Evolutionary conservation across 1,140 invertebrate genomes (phyloP).

Genomic region (Zaprionus vittiger): DNA sequence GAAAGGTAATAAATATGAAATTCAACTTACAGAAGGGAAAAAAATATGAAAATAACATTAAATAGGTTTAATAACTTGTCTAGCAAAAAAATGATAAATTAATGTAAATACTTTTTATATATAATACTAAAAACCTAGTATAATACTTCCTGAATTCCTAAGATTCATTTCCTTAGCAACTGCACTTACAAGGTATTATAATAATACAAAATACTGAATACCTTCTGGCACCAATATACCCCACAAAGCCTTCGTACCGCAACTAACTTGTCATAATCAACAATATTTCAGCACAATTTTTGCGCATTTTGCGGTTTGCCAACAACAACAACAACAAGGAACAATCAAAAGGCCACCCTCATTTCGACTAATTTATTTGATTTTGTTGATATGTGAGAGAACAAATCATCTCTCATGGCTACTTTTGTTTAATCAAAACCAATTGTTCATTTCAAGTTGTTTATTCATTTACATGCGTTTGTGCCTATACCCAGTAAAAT

Average conservation of each 20-base stretch:
- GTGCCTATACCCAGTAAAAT: slow-evolving; percentile 22
- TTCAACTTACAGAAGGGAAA: background rate
- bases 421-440: slow-evolving; percentile 81
- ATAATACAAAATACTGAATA: too few relatives aligned
- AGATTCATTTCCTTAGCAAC: fast-evolving
- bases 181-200: background rate
- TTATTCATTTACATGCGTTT: slow-evolving; percentile 41
- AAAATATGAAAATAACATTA: background rate
- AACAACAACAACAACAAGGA: slow-evolving; percentile 24
- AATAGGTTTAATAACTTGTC: too few relatives aligned
- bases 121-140: too few relatives aligned
- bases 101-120: too few relatives aligned
- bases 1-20: background rate
- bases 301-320: slow-evolving; percentile 52
- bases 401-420: slow-evolving; percentile 56
- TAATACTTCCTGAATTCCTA: background rate
- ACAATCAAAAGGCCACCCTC: slow-evolving; percentile 69
- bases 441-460: slow-evolving; percentile 76
- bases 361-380: slow-evolving; percentile 81
- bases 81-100: too few relatives aligned
- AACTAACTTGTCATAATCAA: slow-evolving; percentile 43
- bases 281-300: slow-evolving; percentile 48
- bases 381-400: slow-evolving; percentile 59
- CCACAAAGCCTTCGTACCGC: background rate
- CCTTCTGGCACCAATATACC: background rate